Percentiles rank a stretch among this genome's conserved stretches.
Conservation (phyloP, 2,797 vertebrate genomes). For the Sebastes melanostomus region DNA sequence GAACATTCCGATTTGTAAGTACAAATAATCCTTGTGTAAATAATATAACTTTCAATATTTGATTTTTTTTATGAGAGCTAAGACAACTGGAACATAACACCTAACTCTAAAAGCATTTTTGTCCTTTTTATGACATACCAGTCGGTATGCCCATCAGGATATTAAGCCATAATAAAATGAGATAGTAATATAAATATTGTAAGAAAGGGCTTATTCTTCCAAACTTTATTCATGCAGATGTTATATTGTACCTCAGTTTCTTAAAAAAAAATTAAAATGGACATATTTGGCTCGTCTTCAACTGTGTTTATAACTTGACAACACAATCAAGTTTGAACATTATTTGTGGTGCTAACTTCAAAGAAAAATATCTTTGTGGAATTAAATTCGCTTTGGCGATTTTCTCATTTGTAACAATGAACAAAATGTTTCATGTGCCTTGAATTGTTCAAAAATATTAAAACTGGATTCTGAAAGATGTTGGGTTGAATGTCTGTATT, state of each 20-base stretch:
- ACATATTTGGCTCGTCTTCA: constrained; percentile 75
- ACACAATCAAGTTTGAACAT: constrained; percentile 78
- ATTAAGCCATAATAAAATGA: constrained; percentile 64
- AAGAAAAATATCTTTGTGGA: constrained; percentile 65
- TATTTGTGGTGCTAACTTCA: constrained; percentile 58
- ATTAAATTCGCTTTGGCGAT: constrained; percentile 67
- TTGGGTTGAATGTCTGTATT: constrained; percentile 85
- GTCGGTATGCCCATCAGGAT: constrained; percentile 25
- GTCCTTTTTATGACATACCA: too few species aligned
- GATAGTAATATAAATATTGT: constrained; percentile 72
- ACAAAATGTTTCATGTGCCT: constrained; percentile 81
- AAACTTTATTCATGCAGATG: constrained; percentile 75
- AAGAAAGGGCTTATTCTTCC: constrained; percentile 51
- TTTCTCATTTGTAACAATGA: constrained; percentile 72
- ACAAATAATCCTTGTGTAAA: constrained; percentile 87
- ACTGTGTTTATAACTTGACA: constrained; percentile 80
- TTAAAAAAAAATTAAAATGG: constrained; percentile 46
- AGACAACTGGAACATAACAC: constrained; percentile 69
- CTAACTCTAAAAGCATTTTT: constrained; percentile 19
- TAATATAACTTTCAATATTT: constrained; percentile 83
- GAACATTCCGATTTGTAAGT: constrained; percentile 84
- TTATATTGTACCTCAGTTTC: constrained; percentile 84
- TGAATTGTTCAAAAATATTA: constrained; percentile 82
- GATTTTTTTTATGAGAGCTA: constrained; percentile 67
- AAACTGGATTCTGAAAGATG: constrained; percentile 86